Base-by-base conservation (phyloP, 2,113 vertebrate species). In the Amia ocellicauda region DNA sequence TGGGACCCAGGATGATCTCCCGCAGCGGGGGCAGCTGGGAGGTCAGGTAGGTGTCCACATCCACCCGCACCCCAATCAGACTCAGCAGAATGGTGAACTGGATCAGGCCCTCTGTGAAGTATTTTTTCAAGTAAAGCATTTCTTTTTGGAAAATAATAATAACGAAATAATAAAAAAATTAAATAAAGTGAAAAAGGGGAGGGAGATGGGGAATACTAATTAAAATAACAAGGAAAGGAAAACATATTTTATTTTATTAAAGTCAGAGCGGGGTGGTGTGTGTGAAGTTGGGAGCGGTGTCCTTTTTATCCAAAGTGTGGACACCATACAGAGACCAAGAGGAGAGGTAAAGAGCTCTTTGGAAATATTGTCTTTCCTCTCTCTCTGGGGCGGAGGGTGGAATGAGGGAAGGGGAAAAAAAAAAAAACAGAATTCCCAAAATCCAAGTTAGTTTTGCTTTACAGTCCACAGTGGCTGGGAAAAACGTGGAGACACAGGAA, bases 51-150 rank as follows among this genome's bases (percentile, higher is more conserved):
- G 90, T 91, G 89, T 98, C 97, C 89, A 99, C 87, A 90, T 99
- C 96, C 91, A 98, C 93, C 28, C 92, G 91, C 68, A 98, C 94
- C 70, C 97, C 97, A 69, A 99, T 90, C 69, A 99, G 86, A 89
- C 97, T 99, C 78, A 99, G 91, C 77, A 99, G 90, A 83, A 99
- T 98, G 89, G 97, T 99, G 93, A 99, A 98, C 88, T 99, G 95
- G 89, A 99, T 96, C 79, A 99, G 96, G 89, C 97, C 97, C 89
- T 99, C 97, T 64, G 96, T 99, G 91, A 99, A 98, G 86, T 99
- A 98, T 89, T 99, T 99, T 95, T 99, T 99, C 95, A 98, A 85
- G 92, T 94, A 97, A 89, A 98, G 96, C 96, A 99, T 99, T 91
- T 98, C 96, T 98, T 90, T 87, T 81, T 82, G 80, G 85, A 84